Percentiles rank a stretch among this genome's conserved stretches.
These are phyloP conservation scores for Geotrupes spiniger DNA, from an alignment of 2,888 invertebrate species.

Conservation along the genomic window DNA sequence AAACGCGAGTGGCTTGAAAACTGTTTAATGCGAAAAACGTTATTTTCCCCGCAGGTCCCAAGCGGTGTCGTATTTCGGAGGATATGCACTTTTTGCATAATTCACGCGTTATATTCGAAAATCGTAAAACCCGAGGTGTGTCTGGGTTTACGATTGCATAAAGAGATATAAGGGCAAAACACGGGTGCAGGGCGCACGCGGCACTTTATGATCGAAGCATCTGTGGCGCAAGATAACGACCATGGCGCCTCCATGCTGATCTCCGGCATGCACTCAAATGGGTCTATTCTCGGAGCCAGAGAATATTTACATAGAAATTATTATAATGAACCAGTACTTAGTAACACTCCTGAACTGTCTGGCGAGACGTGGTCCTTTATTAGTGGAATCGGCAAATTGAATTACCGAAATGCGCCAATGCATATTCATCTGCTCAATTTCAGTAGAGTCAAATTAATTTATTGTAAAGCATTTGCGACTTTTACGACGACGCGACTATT, in stretches of 20 bases:
- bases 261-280: slow-evolving; percentile 6
- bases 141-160: neutral
- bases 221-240: slow-evolving; percentile 24
- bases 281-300: slow-evolving; percentile 2
- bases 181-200: slow-evolving; percentile 19
- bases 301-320: slow-evolving; percentile 10
- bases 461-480: too few species aligned
- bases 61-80: slow-evolving; percentile 21
- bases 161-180: slow-evolving; percentile 4
- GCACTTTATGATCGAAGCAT: slow-evolving; percentile 23
- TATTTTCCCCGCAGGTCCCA: slow-evolving; percentile 13
- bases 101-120: slow-evolving; percentile 5
- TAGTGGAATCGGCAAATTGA: neutral
- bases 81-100: slow-evolving; percentile 16
- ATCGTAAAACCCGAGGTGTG: slow-evolving; percentile 4
- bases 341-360: slow-evolving; percentile 3
- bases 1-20: neutral
- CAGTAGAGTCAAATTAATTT: too few species aligned
- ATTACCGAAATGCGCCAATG: neutral
- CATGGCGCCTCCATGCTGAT: slow-evolving; percentile 20
- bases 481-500: too few species aligned
- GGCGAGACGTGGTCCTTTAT: slow-evolving; percentile 4
- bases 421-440: neutral
- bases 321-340: slow-evolving; percentile 12
- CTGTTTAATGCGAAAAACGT: neutral